Conservation (phyloP, 2,113 vertebrate species). For the Agapornis roseicollis region DNA sequence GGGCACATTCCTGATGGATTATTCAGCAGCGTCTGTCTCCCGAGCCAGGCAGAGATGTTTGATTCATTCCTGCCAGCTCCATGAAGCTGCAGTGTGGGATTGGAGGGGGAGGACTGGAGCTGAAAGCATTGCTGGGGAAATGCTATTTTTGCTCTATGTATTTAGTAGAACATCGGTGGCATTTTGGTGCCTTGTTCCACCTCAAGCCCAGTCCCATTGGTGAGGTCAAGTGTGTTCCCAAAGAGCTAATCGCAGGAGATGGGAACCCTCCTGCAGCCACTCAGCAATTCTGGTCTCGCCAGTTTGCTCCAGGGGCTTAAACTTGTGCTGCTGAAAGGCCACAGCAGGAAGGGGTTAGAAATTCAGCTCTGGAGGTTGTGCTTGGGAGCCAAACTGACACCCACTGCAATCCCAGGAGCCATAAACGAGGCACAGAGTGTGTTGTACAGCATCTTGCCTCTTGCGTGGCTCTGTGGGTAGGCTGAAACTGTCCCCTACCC, state of each 20-base stretch:
- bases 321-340: background rate
- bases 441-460: background rate
- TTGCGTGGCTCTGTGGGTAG: background rate
- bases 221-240: background rate
- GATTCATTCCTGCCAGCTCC: conserved; percentile 7
- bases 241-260: background rate
- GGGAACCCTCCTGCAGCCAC: background rate
- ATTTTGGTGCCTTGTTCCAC: background rate
- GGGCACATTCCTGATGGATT: conserved; percentile 19
- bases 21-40: conserved; percentile 52
- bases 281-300: background rate
- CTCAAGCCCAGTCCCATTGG: background rate
- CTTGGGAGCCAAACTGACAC: background rate
- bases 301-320: background rate
- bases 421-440: background rate
- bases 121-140: background rate
- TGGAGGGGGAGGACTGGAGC: background rate
- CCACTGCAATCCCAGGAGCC: background rate
- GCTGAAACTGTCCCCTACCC: background rate
- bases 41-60: background rate
- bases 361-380: background rate
- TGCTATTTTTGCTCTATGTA: background rate
- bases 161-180: background rate
- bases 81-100: conserved; percentile 1
- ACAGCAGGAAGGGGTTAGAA: background rate